A percentile compares a stretch with the other conserved stretches of the same genome.
Evolutionary conservation across 2,113 vertebrate species (phyloP).

Genomic region (Grus americana): DNA sequence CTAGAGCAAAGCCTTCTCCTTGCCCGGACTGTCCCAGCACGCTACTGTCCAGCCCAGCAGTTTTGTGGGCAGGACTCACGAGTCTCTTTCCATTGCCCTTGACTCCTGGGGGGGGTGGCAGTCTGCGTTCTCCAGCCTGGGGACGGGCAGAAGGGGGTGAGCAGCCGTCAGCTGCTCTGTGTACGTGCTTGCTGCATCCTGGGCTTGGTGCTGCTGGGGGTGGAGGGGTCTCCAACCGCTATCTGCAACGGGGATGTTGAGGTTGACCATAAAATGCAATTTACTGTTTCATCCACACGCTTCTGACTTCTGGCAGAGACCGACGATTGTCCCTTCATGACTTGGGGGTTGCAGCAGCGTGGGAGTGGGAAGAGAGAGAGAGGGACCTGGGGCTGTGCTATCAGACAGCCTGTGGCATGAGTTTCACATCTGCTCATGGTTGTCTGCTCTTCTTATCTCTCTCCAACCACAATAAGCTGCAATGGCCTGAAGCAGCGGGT

Average conservation of each 20-base stretch:
- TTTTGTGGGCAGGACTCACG: neutral
- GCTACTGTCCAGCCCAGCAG: too few species aligned
- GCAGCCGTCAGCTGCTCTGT: neutral
- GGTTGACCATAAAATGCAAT: neutral
- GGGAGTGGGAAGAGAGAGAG: neutral
- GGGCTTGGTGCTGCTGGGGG: neutral
- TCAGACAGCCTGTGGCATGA: neutral
- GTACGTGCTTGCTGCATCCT: neutral
- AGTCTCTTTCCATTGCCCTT: neutral
- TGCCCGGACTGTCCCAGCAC: too few species aligned
- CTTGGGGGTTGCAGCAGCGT: neutral
- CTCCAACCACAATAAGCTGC: neutral
- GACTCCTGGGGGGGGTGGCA: neutral
- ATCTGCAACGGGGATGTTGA: neutral
- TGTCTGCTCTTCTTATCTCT: neutral
- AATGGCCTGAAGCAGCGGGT: fast-evolving
- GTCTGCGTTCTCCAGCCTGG: neutral
- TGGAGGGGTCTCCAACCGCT: neutral
- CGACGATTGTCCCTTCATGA: fast-evolving
- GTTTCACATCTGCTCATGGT: neutral
- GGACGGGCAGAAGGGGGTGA: neutral
- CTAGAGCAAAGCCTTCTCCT: neutral
- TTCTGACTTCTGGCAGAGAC: neutral
- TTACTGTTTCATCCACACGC: fast-evolving
- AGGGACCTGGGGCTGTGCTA: neutral